These are phyloP conservation scores for Lepidurus arcticus DNA, from an alignment of 1,140 invertebrate genomes.

Conservation along the genomic window DNA sequence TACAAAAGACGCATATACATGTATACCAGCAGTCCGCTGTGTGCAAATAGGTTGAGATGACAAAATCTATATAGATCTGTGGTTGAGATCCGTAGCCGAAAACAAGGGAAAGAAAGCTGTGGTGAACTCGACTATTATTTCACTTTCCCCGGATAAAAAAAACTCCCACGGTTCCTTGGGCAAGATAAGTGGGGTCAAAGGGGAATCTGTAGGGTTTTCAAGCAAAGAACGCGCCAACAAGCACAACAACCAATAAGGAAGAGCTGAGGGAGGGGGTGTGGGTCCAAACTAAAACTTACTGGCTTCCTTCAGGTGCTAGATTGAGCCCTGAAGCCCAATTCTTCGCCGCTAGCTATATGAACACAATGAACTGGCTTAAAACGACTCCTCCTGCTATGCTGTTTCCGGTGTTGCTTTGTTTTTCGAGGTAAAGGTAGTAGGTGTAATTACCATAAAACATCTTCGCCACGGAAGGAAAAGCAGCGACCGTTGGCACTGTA, in stretches of 20 bases:
- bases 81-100: background rate
- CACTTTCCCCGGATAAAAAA: background rate
- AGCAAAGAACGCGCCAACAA: background rate
- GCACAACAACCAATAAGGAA: background rate
- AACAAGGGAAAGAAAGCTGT: background rate
- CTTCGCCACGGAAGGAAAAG: background rate
- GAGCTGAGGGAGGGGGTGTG: background rate
- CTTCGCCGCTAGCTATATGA: background rate
- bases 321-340: background rate
- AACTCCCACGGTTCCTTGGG: background rate
- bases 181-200: background rate
- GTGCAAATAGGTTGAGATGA: too few species aligned
- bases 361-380: background rate
- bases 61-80: too few species aligned
- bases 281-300: background rate
- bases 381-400: background rate
- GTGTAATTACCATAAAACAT: slow-evolving; percentile 19
- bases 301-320: background rate
- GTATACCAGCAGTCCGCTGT: background rate
- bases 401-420: background rate
- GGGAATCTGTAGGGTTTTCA: background rate
- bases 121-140: background rate
- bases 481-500: background rate
- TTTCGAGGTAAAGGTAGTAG: background rate
- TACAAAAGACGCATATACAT: background rate